phyloP scores from a whole-genome alignment of 1,140 invertebrate species.

The Drosophila neocordata region DNA sequence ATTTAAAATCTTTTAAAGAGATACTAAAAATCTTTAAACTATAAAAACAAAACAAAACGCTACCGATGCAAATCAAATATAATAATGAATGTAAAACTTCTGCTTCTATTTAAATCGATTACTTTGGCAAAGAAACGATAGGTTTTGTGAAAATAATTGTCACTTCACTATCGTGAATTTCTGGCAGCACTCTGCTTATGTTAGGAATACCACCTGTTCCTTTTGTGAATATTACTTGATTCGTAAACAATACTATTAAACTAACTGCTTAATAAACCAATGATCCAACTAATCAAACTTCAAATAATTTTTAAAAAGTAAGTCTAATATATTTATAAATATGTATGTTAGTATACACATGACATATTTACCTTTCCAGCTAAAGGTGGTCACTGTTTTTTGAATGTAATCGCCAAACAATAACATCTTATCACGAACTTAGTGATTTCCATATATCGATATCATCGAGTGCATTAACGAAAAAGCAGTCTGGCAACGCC shows the following conservation, averaged over 20 bases:
- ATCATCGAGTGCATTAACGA: not conserved
- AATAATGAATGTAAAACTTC: not conserved
- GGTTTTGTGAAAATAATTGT: not conserved
- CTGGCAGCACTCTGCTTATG: not conserved
- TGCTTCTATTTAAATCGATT: slow-evolving; percentile 1
- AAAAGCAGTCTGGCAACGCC: not conserved
- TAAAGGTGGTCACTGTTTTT: not conserved
- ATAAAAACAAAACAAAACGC: not conserved
- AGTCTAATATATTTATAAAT: no score
- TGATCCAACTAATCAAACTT: no score
- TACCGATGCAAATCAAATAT: not conserved
- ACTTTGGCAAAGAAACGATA: not conserved
- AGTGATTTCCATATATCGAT: not conserved
- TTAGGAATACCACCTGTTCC: not conserved
- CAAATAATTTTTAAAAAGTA: no score
- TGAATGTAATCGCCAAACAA: not conserved
- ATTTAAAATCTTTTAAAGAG: not conserved
- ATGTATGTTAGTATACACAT: no score
- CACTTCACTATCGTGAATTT: not conserved
- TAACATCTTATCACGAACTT: not conserved
- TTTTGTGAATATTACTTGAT: not conserved
- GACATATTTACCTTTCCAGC: no score
- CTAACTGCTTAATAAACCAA: no score
- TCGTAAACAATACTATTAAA: no score
- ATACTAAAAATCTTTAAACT: not conserved